Evolutionary conservation across 2,888 invertebrate genomes (phyloP), one percentile per base, ranked within the genome.

Genomic region (Drosophila paucipuncta): DNA sequence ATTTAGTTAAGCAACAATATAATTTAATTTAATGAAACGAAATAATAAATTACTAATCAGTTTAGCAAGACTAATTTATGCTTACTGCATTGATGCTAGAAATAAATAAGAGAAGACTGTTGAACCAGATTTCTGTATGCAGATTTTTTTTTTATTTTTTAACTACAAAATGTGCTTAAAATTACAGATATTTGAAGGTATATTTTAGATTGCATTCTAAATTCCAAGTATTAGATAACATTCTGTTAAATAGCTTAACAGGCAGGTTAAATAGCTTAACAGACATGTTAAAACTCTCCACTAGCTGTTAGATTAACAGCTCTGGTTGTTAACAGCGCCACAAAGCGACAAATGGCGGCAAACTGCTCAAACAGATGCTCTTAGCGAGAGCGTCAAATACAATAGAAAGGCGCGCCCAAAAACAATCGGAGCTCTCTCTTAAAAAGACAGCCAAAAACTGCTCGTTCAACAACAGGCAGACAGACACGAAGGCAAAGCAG

Each of bases 351-450:
- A 76, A 54, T 7, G 47, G 28, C 28, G 55, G 33, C 6, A 41
- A 25, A 52, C 4, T 50, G 55, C 16, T 33, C 16, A 33, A 53
- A 35, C 53, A 31, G 25, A 37, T 57, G 43, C 63, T 60, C 68
- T 62, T 67, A 33, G 28, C 31, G 57, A 62, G 68, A 70, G 68
- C 67, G 9, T 31, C 59, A 68, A 58, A 60, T 25, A 31, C 50
- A 59, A 65, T 57, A 30, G 43, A 41, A 52, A 65, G 80, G 69
- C 80, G 82, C 80, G 73, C 67, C 82, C 82, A 73, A 68, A 79
- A 69, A 37, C 47, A 62, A 7, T 52, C 35, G 22, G 11, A 30
- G 22, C 30, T 53, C 66, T 61, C 61, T 62, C 31, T n/a, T n/a
- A 35, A 33, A 11, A 52, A 10, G 33, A 41, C 39, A 54, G 35